Conservation (phyloP, 2,113 vertebrate genomes). For the Cranoglanis bouderius region DNA sequence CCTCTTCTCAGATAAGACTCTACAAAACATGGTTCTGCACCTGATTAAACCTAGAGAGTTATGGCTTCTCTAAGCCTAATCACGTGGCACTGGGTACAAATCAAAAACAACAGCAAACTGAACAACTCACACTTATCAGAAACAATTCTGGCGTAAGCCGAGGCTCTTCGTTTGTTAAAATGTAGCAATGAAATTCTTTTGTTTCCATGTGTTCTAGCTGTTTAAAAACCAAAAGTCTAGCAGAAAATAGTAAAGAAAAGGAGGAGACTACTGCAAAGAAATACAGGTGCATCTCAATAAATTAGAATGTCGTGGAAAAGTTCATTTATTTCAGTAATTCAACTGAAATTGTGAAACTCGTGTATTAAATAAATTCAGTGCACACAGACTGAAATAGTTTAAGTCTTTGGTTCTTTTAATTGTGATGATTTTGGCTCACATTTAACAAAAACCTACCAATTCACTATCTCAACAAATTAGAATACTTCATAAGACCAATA, state of each 20-base stretch:
- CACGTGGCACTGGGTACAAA: conserved; percentile 18
- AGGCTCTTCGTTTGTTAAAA: background rate
- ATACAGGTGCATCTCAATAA: too few relatives aligned
- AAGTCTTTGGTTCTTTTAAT: too few relatives aligned
- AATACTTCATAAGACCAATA: too few relatives aligned
- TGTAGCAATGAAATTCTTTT: conserved; percentile 14
- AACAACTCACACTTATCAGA: background rate
- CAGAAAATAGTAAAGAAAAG: background rate
- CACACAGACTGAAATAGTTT: too few relatives aligned
- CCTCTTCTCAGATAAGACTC: conserved; percentile 64
- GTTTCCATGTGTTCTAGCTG: background rate
- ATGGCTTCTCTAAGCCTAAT: background rate
- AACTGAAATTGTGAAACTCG: too few relatives aligned
- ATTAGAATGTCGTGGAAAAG: too few relatives aligned
- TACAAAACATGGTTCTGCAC: conserved; percentile 58
- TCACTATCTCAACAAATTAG: too few relatives aligned
- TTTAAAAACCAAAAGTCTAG: conserved; percentile 8
- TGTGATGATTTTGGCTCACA: too few relatives aligned
- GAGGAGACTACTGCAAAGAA: background rate
- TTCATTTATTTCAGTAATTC: too few relatives aligned
- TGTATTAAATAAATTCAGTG: too few relatives aligned
- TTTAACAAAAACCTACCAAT: too few relatives aligned
- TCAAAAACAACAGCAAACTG: background rate
- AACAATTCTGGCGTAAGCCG: background rate
- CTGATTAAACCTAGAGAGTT: conserved; percentile 15